phyloP scores from a whole-genome alignment of 2,113 vertebrate species.

The Leucosticte australis region DNA sequence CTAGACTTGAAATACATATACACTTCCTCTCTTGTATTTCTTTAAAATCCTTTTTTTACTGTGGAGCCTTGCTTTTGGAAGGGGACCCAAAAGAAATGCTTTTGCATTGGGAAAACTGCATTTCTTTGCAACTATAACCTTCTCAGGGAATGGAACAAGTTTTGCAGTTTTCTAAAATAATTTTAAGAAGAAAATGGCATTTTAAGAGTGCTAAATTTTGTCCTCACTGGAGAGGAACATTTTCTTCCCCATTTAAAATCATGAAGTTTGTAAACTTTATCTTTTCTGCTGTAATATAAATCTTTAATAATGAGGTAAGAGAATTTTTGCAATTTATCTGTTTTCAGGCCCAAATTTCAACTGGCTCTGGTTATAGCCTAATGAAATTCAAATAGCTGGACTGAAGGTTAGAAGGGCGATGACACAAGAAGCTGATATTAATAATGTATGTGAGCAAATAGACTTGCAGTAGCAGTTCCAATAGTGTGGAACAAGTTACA shows the following conservation, averaged over 20 bases:
- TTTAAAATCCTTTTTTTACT: background rate
- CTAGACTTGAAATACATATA: background rate
- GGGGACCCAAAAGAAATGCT: background rate
- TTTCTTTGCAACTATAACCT: background rate
- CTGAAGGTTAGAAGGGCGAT: constrained; percentile 45
- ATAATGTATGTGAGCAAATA: constrained; percentile 60
- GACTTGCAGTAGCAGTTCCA: constrained; percentile 22
- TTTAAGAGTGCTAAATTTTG: background rate
- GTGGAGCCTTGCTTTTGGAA: background rate
- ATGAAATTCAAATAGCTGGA: constrained; percentile 61
- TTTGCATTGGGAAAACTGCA: background rate
- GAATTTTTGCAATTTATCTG: background rate
- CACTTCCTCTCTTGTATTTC: background rate
- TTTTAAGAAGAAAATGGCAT: background rate
- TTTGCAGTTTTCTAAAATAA: background rate
- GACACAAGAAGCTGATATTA: constrained; percentile 45
- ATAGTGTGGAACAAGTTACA: constrained; percentile 41
- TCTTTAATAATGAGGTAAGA: constrained; percentile 27
- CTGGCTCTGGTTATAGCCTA: background rate
- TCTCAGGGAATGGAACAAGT: background rate
- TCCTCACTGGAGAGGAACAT: background rate
- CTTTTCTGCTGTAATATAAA: background rate
- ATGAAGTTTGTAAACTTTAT: background rate
- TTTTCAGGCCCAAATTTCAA: background rate
- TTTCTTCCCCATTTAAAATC: background rate